These are phyloP conservation scores for Anguilla rostrata DNA, from an alignment of 2,113 vertebrate genomes.

Conservation along the genomic window DNA sequence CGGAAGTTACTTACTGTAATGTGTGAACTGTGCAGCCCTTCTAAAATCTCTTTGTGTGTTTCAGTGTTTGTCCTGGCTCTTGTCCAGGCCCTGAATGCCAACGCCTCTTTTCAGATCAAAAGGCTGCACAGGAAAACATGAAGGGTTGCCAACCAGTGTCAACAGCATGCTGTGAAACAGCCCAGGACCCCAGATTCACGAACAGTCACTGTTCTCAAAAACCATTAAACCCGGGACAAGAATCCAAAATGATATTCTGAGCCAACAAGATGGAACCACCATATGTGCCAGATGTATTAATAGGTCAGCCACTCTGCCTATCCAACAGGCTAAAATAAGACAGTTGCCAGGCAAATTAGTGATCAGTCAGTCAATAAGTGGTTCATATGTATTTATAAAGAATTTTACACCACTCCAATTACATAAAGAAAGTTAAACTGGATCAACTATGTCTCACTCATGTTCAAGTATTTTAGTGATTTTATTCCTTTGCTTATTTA, in stretches of 20 bases:
- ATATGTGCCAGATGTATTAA: not conserved
- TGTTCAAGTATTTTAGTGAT: not conserved
- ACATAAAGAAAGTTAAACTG: not conserved
- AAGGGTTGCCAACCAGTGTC: not conserved
- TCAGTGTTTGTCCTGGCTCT: not conserved
- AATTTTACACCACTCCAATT: not conserved
- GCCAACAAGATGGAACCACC: not conserved
- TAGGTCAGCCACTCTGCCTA: not conserved
- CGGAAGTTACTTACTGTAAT: too few relatives aligned
- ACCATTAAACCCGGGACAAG: too few relatives aligned
- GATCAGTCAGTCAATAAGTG: too few relatives aligned
- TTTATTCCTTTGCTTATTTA: not conserved
- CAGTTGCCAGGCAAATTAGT: not conserved
- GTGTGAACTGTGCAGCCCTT: not conserved
- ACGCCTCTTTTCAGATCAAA: not conserved
- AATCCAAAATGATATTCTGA: not conserved
- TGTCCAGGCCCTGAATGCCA: not conserved
- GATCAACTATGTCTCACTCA: too few relatives aligned
- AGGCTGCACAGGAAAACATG: not conserved
- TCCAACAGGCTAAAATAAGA: not conserved
- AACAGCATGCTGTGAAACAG: not conserved
- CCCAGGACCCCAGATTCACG: too few relatives aligned
- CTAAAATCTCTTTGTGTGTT: not conserved
- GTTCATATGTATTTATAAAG: too few relatives aligned
- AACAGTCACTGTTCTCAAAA: too few relatives aligned